A percentile compares a stretch with the other conserved stretches of the same genome.
Evolutionary conservation across 2,113 vertebrate genomes (phyloP).

Genomic region (Cricetomys ansorgei): DNA sequence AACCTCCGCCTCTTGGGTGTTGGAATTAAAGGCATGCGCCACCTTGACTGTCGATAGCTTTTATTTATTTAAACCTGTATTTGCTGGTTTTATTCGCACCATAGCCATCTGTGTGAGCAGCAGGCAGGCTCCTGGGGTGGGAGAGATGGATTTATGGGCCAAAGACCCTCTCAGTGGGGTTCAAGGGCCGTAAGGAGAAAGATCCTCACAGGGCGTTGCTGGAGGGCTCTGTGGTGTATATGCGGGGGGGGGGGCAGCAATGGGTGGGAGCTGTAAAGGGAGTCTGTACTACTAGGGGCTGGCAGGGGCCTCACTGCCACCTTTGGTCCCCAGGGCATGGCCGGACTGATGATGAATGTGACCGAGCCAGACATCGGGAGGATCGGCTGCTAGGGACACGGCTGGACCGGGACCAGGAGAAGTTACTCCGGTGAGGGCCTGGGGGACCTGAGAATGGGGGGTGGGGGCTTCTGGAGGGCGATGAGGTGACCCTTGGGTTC

Average conservation of each 20-base stretch:
- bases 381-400: slow-evolving; percentile 92
- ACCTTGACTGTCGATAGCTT: background rate
- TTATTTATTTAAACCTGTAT: background rate
- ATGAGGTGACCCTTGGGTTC: background rate
- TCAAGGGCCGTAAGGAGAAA: background rate
- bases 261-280: background rate
- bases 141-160: background rate
- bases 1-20: background rate
- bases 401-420: slow-evolving; percentile 96
- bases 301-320: background rate
- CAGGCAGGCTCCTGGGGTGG: background rate
- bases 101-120: background rate
- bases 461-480: background rate
- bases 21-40: background rate
- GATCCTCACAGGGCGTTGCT: background rate
- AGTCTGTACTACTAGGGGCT: background rate
- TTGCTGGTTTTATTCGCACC: background rate
- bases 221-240: background rate
- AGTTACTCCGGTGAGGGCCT: slow-evolving; percentile 92
- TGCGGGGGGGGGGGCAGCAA: accelerated
- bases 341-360: slow-evolving; percentile 92
- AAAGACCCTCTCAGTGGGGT: background rate
- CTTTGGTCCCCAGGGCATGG: slow-evolving; percentile 79
- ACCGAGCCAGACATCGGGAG: slow-evolving; percentile 90
- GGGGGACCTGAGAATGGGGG: accelerated